Evolutionary conservation across 2,888 invertebrate genomes (phyloP).

Genomic region (Melanophora roralis): DNA sequence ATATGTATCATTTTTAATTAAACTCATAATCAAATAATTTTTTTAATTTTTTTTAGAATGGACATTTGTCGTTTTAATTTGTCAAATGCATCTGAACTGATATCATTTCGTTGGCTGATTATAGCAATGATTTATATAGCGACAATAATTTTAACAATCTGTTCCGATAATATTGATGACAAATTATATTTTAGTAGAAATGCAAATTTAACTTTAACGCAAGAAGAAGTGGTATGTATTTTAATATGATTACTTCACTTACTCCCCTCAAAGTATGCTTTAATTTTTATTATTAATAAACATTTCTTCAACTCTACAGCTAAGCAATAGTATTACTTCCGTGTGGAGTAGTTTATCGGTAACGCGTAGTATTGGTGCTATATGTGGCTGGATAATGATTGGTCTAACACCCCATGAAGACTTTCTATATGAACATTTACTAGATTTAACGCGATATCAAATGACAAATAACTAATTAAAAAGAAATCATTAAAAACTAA

Average conservation of each 20-base stretch:
- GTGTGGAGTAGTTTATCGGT: constrained; percentile 79
- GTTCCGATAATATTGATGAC: constrained; percentile 77
- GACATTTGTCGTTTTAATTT: constrained; percentile 76
- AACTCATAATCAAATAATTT: too few species aligned
- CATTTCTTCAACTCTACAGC: constrained; percentile 65
- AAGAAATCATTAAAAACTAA: background rate
- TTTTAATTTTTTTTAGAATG: constrained; percentile 74
- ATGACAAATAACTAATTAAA: constrained; percentile 76
- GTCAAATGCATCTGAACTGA: constrained; percentile 74
- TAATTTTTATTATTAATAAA: background rate
- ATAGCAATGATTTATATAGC: constrained; percentile 77
- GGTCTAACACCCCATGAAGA: constrained; percentile 79
- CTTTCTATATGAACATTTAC: constrained; percentile 78
- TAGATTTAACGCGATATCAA: constrained; percentile 77
- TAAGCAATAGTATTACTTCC: constrained; percentile 77
- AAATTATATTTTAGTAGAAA: constrained; percentile 74
- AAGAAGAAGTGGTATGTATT: constrained; percentile 73
- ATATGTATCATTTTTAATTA: too few species aligned
- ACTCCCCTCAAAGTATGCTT: background rate
- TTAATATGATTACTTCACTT: background rate
- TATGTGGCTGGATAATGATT: constrained; percentile 79
- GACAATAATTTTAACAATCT: constrained; percentile 77
- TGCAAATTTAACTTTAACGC: constrained; percentile 73
- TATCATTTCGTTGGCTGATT: constrained; percentile 77
- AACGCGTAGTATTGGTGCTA: constrained; percentile 79